Conservation (phyloP, 2,113 vertebrate genomes). For the Rana temporaria region DNA sequence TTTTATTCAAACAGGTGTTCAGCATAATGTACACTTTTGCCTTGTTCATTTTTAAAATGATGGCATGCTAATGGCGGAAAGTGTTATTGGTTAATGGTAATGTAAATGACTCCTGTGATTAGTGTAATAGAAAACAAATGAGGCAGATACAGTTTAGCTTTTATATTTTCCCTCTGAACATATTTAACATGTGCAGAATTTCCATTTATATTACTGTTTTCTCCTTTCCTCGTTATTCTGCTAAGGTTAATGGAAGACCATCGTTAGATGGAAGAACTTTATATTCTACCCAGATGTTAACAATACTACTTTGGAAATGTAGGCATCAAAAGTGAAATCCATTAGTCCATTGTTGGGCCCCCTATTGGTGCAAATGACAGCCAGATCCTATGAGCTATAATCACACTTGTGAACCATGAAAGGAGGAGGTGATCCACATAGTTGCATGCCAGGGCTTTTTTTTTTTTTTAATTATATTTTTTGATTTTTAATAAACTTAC, state of each 20-base stretch:
- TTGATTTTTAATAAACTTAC: too few species aligned
- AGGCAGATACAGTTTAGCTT: conserved; percentile 22
- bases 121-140: conserved; percentile 37
- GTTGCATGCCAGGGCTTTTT: too few species aligned
- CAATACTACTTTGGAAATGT: too few species aligned
- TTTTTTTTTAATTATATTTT: too few species aligned
- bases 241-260: conserved; percentile 18
- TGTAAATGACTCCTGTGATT: conserved; percentile 25
- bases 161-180: conserved; percentile 23
- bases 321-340: too few species aligned
- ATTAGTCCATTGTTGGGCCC: too few species aligned
- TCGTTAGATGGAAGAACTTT: neutral
- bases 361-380: too few species aligned
- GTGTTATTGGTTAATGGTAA: conserved; percentile 4
- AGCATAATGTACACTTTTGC: conserved; percentile 7
- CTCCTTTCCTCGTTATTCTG: conserved; percentile 2
- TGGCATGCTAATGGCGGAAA: neutral
- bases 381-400: too few species aligned
- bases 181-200: conserved; percentile 30
- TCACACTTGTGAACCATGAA: too few species aligned
- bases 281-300: neutral
- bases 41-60: conserved; percentile 1
- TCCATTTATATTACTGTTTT: conserved; percentile 14
- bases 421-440: too few species aligned
- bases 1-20: neutral